These are phyloP conservation scores for Allygus modestus DNA, from an alignment of 2,888 invertebrate genomes.

Conservation along the genomic window DNA sequence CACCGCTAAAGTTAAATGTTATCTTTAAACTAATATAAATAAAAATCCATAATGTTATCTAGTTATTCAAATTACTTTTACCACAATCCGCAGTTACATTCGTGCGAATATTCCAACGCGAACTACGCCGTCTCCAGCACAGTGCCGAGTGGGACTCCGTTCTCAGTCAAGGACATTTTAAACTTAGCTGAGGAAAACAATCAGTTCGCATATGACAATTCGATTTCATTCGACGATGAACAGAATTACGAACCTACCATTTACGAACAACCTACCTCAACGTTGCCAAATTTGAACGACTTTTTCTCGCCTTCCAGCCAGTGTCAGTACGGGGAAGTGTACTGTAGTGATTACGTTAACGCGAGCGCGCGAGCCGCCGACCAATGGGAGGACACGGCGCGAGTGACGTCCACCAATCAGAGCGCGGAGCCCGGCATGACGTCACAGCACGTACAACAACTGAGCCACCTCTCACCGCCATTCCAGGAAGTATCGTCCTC, in stretches of 20 bases:
- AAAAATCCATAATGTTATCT: slow-evolving; percentile 50
- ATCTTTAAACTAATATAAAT: too few relatives aligned
- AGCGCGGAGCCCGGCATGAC: slow-evolving; percentile 61
- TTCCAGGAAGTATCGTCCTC: slow-evolving; percentile 61
- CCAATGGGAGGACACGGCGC: slow-evolving; percentile 55
- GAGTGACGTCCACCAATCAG: slow-evolving; percentile 51
- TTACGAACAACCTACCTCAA: slow-evolving; percentile 18
- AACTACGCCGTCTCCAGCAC: slow-evolving; percentile 52
- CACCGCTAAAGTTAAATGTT: too few relatives aligned
- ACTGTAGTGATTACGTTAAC: not conserved
- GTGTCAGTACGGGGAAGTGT: slow-evolving; percentile 51
- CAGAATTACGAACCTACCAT: slow-evolving; percentile 36
- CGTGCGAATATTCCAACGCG: slow-evolving; percentile 42
- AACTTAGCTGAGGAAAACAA: slow-evolving; percentile 62
- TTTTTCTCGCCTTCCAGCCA: slow-evolving; percentile 13
- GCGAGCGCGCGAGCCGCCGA: not conserved
- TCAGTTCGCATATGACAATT: slow-evolving; percentile 40
- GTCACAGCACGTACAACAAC: slow-evolving; percentile 66
- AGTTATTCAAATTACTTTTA: slow-evolving; percentile 61
- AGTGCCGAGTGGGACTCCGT: slow-evolving; percentile 70
- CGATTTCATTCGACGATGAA: slow-evolving; percentile 50
- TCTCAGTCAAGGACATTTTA: slow-evolving; percentile 73
- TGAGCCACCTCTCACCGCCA: slow-evolving; percentile 65
- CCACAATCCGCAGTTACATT: slow-evolving; percentile 6
- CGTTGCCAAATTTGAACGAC: slow-evolving; percentile 29